These are phyloP conservation scores for Molothrus ater DNA, from an alignment of 2,797 vertebrate genomes.

Conservation along the genomic window DNA sequence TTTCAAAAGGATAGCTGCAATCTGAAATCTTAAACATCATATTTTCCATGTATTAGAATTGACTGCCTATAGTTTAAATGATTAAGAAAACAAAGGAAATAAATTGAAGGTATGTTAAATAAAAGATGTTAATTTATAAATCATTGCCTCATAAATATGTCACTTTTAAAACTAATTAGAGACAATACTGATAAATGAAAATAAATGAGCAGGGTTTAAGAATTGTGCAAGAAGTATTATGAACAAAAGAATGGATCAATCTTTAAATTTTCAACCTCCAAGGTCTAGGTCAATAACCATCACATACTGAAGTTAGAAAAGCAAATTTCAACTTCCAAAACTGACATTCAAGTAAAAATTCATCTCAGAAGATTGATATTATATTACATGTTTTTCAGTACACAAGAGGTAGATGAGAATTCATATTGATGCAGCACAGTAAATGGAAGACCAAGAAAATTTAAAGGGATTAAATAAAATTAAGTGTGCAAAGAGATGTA, in stretches of 20 bases:
- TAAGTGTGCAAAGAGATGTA: neutral
- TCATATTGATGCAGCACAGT: neutral
- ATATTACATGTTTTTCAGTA: conserved; percentile 25
- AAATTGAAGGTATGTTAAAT: neutral
- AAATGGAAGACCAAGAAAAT: neutral
- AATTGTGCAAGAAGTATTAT: neutral
- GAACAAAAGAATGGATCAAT: neutral
- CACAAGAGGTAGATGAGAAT: conserved; percentile 7
- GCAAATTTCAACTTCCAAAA: neutral
- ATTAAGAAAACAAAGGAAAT: conserved; percentile 20
- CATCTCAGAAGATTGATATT: neutral
- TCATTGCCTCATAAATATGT: neutral
- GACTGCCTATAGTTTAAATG: neutral
- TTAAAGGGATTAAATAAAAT: neutral
- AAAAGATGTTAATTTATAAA: neutral
- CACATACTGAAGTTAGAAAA: neutral
- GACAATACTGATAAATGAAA: neutral
- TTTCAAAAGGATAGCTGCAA: neutral
- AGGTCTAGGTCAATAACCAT: neutral
- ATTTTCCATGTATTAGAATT: neutral
- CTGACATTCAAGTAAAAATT: neutral
- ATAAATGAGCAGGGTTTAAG: neutral
- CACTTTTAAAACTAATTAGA: neutral
- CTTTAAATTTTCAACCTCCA: neutral
- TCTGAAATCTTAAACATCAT: neutral